phyloP scores from a whole-genome alignment of 1,140 invertebrate genomes.

The Hypsibius dujardini region DNA sequence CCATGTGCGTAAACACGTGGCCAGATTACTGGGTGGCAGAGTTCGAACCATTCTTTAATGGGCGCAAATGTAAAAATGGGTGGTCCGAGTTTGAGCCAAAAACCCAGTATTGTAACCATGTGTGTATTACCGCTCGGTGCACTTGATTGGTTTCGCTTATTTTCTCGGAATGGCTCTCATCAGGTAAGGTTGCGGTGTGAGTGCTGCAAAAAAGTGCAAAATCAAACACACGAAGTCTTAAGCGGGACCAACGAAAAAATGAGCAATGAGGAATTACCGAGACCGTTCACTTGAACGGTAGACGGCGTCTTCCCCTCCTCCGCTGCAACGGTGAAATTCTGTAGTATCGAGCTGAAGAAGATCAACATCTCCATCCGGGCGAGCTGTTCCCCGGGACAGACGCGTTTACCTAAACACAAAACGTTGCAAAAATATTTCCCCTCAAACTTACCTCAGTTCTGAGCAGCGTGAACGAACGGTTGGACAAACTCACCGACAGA shows the following conservation, averaged over 20 bases:
- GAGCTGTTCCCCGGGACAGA: neutral
- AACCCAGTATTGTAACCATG: too few species aligned
- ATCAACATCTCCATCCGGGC: slow-evolving; percentile 1
- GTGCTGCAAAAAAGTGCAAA: neutral
- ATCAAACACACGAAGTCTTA: too few species aligned
- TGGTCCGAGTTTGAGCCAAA: too few species aligned
- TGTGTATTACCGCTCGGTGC: too few species aligned
- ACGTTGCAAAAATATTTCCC: too few species aligned
- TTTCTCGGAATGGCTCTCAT: neutral
- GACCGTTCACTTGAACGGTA: neutral
- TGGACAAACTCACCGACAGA: slow-evolving; percentile 7
- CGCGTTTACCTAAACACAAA: neutral
- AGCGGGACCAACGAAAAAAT: too few species aligned
- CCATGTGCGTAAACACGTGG: too few species aligned
- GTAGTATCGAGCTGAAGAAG: neutral
- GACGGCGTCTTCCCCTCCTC: neutral
- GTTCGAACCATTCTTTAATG: too few species aligned
- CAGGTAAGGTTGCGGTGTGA: neutral
- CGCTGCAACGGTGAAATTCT: neutral
- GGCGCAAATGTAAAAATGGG: too few species aligned
- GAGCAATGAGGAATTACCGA: neutral
- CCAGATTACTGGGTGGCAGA: too few species aligned
- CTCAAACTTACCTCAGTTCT: too few species aligned
- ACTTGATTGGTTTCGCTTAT: too few species aligned
- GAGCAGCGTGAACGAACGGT: neutral